Percentiles rank a stretch among this genome's conserved stretches.
These are phyloP conservation scores for Ginglymostoma cirratum DNA, from an alignment of 2,113 vertebrate species.

Conservation along the genomic window DNA sequence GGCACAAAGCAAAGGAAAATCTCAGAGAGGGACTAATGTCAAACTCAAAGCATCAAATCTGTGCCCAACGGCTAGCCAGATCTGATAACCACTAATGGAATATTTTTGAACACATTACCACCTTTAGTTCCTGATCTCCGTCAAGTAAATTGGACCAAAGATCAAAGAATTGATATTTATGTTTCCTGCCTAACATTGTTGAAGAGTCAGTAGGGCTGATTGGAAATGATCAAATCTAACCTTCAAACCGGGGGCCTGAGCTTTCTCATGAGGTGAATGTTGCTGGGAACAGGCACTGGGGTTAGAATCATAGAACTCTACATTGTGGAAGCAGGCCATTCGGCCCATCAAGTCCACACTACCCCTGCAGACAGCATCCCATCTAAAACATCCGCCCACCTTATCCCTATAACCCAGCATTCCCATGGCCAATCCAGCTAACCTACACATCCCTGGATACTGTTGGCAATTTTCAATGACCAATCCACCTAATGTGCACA, in stretches of 20 bases:
- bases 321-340: no score
- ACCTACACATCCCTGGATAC: no score
- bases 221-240: not conserved
- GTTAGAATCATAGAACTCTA: not conserved
- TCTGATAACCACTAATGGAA: not conserved
- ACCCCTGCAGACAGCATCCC: no score
- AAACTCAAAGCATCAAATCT: not conserved
- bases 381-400: no score
- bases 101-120: not conserved
- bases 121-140: not conserved
- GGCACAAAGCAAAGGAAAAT: not conserved
- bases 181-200: not conserved
- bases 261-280: not conserved
- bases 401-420: no score
- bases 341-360: no score
- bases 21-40: not conserved
- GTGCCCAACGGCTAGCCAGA: not conserved
- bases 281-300: not conserved
- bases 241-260: not conserved
- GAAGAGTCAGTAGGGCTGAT: not conserved
- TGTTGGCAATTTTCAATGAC: no score
- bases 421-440: no score
- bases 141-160: not conserved
- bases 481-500: no score
- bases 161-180: not conserved